Conservation (phyloP, 2,888 invertebrate species). For the Cataglyphis cursor region DNA sequence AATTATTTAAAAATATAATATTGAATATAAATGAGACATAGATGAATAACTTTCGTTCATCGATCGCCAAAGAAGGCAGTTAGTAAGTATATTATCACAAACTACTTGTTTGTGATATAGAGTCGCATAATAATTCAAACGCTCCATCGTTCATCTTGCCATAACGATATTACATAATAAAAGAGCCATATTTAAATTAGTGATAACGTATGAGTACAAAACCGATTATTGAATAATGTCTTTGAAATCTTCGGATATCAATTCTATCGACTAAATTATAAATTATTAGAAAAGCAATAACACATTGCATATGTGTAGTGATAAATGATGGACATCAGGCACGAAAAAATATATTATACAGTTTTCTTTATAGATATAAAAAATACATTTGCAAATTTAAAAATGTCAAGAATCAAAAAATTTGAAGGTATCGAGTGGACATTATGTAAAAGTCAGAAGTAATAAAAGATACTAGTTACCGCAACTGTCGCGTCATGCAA, state of each 20-base stretch:
- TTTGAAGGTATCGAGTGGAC: not conserved
- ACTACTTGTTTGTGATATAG: conserved; percentile 37
- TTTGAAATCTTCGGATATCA: not conserved
- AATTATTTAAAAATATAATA: conserved; percentile 20
- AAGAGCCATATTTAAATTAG: conserved; percentile 3
- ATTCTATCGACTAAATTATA: not conserved
- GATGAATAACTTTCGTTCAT: conserved; percentile 46
- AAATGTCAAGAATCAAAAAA: not conserved
- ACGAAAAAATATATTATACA: not conserved
- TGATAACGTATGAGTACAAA: not conserved
- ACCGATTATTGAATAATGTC: conserved; percentile 12
- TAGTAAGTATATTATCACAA: conserved; percentile 29
- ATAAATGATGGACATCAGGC: not conserved
- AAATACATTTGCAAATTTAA: not conserved
- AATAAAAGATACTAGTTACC: conserved; percentile 8
- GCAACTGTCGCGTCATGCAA: conserved; percentile 16
- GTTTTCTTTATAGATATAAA: not conserved
- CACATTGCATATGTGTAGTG: not conserved
- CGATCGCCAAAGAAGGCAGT: conserved; percentile 34
- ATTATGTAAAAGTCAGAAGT: not conserved
- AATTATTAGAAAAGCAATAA: conserved; percentile 20
- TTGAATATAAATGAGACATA: conserved; percentile 26
- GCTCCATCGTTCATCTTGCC: not conserved
- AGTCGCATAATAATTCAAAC: conserved; percentile 51
- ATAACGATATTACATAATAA: conserved; percentile 37